A percentile compares a stretch with the other conserved stretches of the same genome.
Evolutionary conservation across 2,113 vertebrate genomes (phyloP).

Genomic region (Lipophrys pholis): DNA sequence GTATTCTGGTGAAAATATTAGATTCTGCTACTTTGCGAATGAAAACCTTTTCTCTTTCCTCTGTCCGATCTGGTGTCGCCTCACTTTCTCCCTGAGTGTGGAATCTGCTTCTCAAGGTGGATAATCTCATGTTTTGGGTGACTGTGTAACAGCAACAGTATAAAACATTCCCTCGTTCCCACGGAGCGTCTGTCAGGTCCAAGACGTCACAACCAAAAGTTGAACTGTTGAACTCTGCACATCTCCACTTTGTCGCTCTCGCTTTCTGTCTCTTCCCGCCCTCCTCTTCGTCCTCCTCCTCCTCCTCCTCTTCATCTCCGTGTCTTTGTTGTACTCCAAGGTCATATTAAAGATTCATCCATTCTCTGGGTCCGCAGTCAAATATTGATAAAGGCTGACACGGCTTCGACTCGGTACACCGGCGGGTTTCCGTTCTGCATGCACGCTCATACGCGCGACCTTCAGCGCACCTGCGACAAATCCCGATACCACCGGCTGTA

Average conservation of each 20-base stretch:
- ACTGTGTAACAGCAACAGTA: neutral
- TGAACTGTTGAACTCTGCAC: neutral
- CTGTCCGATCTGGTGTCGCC: conserved; percentile 7
- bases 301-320: conserved; percentile 16
- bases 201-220: neutral
- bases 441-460: neutral
- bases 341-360: conserved; percentile 77
- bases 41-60: conserved; percentile 1
- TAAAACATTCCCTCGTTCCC: too few relatives aligned
- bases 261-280: neutral
- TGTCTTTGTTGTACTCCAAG: conserved; percentile 60
- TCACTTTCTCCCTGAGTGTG: neutral
- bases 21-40: too few relatives aligned
- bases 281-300: neutral
- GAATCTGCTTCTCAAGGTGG: conserved; percentile 30
- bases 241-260: neutral
- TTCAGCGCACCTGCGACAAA: neutral
- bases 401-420: conserved; percentile 46
- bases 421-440: conserved; percentile 10
- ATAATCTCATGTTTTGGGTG: conserved; percentile 2
- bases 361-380: conserved; percentile 64
- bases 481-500: neutral
- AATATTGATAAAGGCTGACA: conserved; percentile 75
- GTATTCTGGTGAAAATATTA: too few relatives aligned
- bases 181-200: neutral